phyloP scores from a whole-genome alignment of 2,113 vertebrate genomes.

The Struthio camelus region DNA sequence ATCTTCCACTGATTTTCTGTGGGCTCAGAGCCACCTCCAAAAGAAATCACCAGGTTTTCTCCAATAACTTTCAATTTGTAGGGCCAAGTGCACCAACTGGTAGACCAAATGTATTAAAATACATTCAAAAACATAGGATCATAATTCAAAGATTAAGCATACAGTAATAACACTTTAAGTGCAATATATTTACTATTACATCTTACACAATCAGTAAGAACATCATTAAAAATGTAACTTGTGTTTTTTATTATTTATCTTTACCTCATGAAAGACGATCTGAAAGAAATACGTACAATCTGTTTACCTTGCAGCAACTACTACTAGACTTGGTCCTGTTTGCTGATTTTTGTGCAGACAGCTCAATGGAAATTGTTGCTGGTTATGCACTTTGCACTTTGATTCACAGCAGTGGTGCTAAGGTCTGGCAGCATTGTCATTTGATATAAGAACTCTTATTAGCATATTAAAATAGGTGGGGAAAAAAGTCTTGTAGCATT shows the following conservation, averaged over 20 bases:
- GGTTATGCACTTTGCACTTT: neutral
- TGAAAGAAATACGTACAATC: neutral
- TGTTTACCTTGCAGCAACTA: neutral
- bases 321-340: neutral
- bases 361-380: neutral
- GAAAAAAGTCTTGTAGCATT: neutral
- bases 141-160: constrained; percentile 58
- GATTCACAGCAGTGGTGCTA: neutral
- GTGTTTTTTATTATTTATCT: neutral
- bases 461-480: neutral
- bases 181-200: constrained; percentile 29
- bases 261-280: neutral
- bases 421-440: neutral
- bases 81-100: constrained; percentile 4
- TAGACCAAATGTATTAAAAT: constrained; percentile 44
- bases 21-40: neutral
- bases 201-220: constrained; percentile 50
- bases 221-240: constrained; percentile 7
- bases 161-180: constrained; percentile 52
- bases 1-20: neutral
- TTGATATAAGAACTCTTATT: neutral
- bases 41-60: constrained; percentile 30
- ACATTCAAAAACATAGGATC: constrained; percentile 49
- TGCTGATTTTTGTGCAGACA: neutral
- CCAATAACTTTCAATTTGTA: constrained; percentile 44